Conservation (phyloP, 1,140 invertebrate genomes). For the Drosophila oshimai region DNA sequence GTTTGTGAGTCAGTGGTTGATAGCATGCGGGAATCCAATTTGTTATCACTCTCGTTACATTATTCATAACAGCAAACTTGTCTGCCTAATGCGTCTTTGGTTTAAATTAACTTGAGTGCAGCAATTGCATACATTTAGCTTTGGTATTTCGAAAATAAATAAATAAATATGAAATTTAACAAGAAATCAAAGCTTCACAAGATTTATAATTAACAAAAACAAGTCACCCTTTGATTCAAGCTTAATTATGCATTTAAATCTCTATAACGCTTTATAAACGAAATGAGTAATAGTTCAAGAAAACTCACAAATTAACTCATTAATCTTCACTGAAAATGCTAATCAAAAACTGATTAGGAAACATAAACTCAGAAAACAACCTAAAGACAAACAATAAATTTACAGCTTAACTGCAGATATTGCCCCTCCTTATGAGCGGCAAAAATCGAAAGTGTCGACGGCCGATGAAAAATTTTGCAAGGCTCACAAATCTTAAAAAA, state of each 20-base stretch:
- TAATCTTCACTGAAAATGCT: no score
- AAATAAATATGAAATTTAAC: neutral
- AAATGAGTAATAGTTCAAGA: neutral
- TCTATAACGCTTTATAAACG: neutral
- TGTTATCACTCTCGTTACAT: neutral
- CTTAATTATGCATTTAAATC: neutral
- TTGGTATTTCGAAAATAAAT: no score
- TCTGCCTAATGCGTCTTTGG: neutral
- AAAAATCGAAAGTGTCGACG: slow-evolving; percentile 39
- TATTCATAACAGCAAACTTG: neutral
- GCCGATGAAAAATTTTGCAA: slow-evolving; percentile 7
- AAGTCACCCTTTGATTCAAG: no score
- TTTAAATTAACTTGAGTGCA: neutral
- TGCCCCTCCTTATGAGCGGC: neutral
- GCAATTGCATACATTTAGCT: no score
- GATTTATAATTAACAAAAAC: neutral
- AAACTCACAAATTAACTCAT: neutral
- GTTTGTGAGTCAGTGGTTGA: slow-evolving; percentile 28
- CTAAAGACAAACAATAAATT: slow-evolving; percentile 11
- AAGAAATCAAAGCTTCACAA: no score
- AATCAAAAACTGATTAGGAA: neutral
- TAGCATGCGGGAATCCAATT: slow-evolving; percentile 13
- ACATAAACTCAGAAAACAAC: neutral
- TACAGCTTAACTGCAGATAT: neutral
- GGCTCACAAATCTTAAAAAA: slow-evolving; percentile 6